phyloP scores from a whole-genome alignment of 2,113 vertebrate genomes.

The Catharus fuscescens region DNA sequence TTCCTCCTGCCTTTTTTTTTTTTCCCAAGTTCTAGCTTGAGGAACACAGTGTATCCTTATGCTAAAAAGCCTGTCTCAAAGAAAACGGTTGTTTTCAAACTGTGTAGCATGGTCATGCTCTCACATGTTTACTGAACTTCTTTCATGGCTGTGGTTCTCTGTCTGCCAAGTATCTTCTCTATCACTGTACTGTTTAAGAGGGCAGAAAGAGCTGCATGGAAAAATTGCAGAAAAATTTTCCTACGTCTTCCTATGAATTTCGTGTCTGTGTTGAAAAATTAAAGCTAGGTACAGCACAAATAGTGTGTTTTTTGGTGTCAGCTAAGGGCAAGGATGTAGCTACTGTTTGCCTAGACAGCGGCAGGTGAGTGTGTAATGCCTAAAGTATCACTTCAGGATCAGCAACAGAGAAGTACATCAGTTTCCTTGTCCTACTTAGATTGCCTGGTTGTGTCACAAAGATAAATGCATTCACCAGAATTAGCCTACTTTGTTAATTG shows the following conservation, averaged over 20 bases:
- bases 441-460: slow-evolving; percentile 14
- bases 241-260: neutral
- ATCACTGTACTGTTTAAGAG: neutral
- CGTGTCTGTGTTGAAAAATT: neutral
- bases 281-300: neutral
- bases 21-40: neutral
- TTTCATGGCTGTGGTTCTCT: neutral
- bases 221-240: neutral
- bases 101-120: neutral
- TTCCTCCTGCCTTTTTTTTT: neutral
- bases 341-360: neutral
- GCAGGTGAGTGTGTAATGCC: neutral
- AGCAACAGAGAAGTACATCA: neutral
- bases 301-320: neutral
- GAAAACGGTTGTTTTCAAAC: neutral
- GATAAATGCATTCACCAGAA: neutral
- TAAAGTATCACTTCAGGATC: neutral
- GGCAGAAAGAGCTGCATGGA: neutral
- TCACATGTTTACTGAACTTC: neutral
- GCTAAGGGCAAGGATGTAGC: neutral
- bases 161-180: neutral
- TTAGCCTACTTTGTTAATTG: neutral
- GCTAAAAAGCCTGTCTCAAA: neutral
- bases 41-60: neutral
- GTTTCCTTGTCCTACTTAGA: neutral